Evolutionary conservation across 2,888 invertebrate genomes (phyloP), one percentile per base, ranked within the genome.

Genomic region (Drosophila buzzatii): DNA sequence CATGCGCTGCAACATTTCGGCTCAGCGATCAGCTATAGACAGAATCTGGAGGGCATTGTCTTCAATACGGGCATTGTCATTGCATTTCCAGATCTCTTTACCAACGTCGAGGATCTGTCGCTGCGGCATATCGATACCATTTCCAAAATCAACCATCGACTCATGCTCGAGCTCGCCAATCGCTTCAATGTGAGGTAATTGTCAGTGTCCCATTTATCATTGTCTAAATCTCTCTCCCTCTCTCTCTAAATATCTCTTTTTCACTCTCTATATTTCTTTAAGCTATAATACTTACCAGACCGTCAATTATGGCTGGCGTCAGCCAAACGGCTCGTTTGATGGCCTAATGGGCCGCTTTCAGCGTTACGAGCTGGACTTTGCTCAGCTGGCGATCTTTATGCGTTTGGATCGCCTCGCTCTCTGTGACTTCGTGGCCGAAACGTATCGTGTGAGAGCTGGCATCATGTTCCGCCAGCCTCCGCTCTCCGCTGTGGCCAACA

Each of bases 401-500:
- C 93, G 95, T 16, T 70, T 91, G 0, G 95, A 95, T 90, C 94
- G 95, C 51, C 92, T 94, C 84, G 91, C 91, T 1, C 91, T 94
- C 31, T 90, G 94, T 51, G 94, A 95, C 90, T 95, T 93, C 90
- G 92, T 94, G 42, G 93, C 94, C 0, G 95, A 95, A 85, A 94
- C 94, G 1, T 93, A 94, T 82, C 83, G 90, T 5, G 90, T 85
- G 86, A 94, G 95, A 31, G 94, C 94, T 0, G 93, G 94, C 4
- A 94, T 95, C 64, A 93, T 95, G 87, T 95, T 95, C 91, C 94
- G 95, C 0, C 95, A 95, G 89, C 95, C 95, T 2, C 92, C 95
- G 3, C 93, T 95, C 18, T 95, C 95, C 0, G 94, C 95, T 0
- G 95, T 95, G 42, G 93, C 94, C 42, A 95, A 95, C 90, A 95